Percentiles rank a stretch among this genome's conserved stretches.
These are phyloP conservation scores for Spea hammondii DNA, from an alignment of 2,797 vertebrate species.

Conservation along the genomic window DNA sequence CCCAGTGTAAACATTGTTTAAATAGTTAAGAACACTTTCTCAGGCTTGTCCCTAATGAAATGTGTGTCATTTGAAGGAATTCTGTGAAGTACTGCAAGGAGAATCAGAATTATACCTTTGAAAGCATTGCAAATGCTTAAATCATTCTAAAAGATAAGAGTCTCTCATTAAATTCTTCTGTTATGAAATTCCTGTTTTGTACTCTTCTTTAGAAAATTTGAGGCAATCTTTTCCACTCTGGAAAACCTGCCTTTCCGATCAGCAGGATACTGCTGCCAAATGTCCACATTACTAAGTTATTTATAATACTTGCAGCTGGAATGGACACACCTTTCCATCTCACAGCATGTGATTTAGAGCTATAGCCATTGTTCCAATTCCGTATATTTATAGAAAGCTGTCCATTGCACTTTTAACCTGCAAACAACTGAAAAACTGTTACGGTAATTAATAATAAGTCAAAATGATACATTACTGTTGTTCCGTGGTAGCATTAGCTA, in stretches of 20 bases:
- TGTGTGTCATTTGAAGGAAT: too few species aligned
- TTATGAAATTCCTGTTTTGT: background rate
- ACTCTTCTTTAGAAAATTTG: constrained; percentile 14
- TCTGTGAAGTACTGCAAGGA: too few species aligned
- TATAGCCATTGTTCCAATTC: background rate
- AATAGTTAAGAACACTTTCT: too few species aligned
- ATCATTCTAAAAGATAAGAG: constrained; percentile 15
- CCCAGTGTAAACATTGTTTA: too few species aligned
- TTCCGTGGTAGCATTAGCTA: too few species aligned
- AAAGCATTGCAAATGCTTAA: constrained; percentile 13
- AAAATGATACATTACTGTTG: too few species aligned
- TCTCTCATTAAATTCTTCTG: constrained; percentile 17
- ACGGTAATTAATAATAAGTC: background rate
- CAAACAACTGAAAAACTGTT: constrained; percentile 1
- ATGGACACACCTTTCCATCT: constrained; percentile 22
- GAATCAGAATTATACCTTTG: constrained; percentile 2
- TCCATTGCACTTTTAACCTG: background rate
- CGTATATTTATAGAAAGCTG: background rate
- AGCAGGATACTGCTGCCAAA: constrained; percentile 21
- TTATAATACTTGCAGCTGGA: constrained; percentile 22
- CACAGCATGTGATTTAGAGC: constrained; percentile 12
- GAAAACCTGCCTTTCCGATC: constrained; percentile 11
- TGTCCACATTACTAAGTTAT: constrained; percentile 24
- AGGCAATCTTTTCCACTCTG: constrained; percentile 9
- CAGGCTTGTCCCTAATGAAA: too few species aligned